These are phyloP conservation scores for Aphaenogaster floridana DNA, from an alignment of 1,140 invertebrate species.

Conservation along the genomic window DNA sequence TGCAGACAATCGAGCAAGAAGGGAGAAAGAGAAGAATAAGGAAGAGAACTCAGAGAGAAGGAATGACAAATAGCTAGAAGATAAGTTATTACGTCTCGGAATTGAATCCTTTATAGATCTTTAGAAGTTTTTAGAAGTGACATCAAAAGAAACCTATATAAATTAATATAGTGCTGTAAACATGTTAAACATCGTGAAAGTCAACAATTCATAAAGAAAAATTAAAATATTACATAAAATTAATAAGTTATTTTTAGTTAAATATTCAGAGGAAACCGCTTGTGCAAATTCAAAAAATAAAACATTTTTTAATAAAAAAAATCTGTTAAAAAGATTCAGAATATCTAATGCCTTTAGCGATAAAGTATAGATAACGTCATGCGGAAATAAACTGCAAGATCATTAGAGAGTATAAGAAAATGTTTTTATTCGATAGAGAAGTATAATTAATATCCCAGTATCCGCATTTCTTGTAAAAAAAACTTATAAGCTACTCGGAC, in stretches of 20 bases:
- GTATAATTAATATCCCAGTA: not conserved
- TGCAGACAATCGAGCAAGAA: constrained; percentile 23
- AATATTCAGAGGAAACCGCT: not conserved
- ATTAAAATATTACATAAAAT: not conserved
- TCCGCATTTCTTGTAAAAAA: not conserved
- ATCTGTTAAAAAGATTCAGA: not conserved
- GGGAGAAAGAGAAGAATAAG: not conserved
- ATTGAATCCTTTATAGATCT: constrained; percentile 15
- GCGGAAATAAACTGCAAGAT: not conserved
- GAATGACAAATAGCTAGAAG: not conserved
- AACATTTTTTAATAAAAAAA: not conserved
- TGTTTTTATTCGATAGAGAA: not conserved
- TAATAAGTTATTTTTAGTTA: not conserved
- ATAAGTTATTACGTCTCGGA: not conserved
- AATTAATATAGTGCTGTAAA: not conserved
- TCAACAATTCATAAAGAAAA: not conserved
- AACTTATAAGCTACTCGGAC: not conserved
- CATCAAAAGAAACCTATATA: not conserved
- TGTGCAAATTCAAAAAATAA: not conserved
- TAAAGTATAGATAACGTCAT: not conserved
- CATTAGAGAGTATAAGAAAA: not conserved
- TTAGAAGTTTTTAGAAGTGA: not conserved
- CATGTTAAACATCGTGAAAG: not conserved
- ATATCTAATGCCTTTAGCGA: not conserved
- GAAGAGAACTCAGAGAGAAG: not conserved